Evolutionary conservation across 1,140 invertebrate species (phyloP).

Genomic region (Pantala flavescens): DNA sequence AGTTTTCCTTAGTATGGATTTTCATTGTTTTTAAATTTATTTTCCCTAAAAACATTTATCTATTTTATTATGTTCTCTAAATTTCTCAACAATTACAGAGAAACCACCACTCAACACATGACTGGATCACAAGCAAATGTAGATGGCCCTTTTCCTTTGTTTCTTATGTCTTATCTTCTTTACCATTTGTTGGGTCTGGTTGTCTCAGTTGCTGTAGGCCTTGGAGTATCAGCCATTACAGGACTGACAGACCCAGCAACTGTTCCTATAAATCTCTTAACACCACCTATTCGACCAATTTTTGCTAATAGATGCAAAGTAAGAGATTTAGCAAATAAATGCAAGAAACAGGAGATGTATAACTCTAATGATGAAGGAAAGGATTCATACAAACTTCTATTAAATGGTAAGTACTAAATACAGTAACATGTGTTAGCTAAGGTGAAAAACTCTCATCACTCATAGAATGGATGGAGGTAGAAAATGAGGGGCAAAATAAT

Average conservation of each 20-base stretch:
- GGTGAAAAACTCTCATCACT: not conserved
- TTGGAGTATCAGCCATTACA: constrained; percentile 57
- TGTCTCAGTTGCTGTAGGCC: constrained; percentile 57
- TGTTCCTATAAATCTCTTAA: constrained; percentile 42
- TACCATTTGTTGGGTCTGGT: constrained; percentile 61
- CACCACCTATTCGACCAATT: constrained; percentile 29
- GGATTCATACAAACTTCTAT: not conserved
- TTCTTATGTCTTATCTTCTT: constrained; percentile 61
- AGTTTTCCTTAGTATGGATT: not conserved
- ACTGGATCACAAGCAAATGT: no score
- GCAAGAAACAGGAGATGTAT: not conserved
- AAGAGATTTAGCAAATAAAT: not conserved
- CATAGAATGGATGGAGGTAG: not conserved
- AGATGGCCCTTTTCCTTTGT: not conserved
- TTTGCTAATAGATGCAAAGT: not conserved
- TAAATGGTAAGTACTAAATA: not conserved
- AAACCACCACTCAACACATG: not conserved
- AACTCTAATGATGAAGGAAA: not conserved
- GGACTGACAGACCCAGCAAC: constrained; percentile 42
- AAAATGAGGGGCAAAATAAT: not conserved
- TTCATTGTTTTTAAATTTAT: not conserved
- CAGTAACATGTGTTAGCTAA: not conserved
- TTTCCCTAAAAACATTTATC: not conserved
- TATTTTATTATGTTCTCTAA: not conserved
- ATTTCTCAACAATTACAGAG: not conserved